A percentile compares a stretch with the other conserved stretches of the same genome.
Conservation (phyloP, 2,113 vertebrate species). For the Parus major region DNA sequence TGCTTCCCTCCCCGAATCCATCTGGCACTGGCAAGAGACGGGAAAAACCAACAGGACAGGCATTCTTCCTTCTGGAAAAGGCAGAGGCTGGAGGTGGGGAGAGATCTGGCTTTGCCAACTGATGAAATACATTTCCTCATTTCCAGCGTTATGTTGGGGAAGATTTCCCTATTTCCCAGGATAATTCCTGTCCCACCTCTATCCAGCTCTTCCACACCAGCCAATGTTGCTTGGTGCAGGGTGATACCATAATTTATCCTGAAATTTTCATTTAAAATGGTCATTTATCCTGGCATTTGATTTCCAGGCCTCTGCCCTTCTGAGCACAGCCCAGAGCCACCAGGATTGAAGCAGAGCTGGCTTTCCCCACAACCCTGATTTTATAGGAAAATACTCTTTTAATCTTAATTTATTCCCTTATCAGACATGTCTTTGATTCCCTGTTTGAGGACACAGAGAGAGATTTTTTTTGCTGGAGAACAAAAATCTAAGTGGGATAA, state of each 20-base stretch:
- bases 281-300: neutral
- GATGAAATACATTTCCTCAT: neutral
- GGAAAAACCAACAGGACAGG: neutral
- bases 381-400: neutral
- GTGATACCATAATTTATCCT: rapidly evolving
- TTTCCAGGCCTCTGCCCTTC: neutral
- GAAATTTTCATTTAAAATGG: neutral
- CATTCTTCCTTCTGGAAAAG: neutral
- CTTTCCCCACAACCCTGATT: neutral
- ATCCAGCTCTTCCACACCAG: neutral
- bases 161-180: rapidly evolving
- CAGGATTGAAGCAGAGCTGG: neutral
- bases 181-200: rapidly evolving
- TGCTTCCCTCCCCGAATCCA: neutral
- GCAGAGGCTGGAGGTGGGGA: neutral
- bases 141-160: neutral
- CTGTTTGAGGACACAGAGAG: neutral
- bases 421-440: neutral
- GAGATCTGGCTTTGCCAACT: neutral
- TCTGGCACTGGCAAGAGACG: neutral
- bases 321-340: rapidly evolving
- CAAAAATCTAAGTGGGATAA: neutral
- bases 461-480: neutral
- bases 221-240: rapidly evolving
- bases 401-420: neutral